phyloP scores from a whole-genome alignment of 2,888 invertebrate genomes.

The Nudaria mundana region DNA sequence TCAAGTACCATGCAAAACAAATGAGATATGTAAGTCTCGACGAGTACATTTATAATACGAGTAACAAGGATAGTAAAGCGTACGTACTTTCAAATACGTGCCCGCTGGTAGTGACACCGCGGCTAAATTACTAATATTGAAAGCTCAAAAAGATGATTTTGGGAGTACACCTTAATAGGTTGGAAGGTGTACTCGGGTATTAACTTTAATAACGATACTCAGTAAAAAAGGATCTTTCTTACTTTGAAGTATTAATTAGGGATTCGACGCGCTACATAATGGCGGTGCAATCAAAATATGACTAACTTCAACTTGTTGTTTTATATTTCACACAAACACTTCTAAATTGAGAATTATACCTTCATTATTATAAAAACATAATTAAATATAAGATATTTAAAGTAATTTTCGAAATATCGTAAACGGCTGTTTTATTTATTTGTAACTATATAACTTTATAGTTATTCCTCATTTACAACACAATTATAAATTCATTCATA shows the following conservation, averaged over 20 bases:
- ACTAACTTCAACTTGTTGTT: conserved; percentile 14
- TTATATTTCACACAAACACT: conserved; percentile 14
- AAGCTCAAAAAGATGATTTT: conserved; percentile 46
- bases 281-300: conserved; percentile 33
- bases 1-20: too few species aligned
- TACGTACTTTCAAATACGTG: too few species aligned
- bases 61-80: too few species aligned
- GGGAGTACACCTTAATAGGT: conserved; percentile 48
- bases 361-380: conserved; percentile 15
- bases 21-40: too few species aligned
- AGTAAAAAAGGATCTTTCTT: conserved; percentile 45
- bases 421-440: conserved; percentile 13
- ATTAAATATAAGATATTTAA: conserved; percentile 1
- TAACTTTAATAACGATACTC: conserved; percentile 45
- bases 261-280: conserved; percentile 60
- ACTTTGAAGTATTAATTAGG: conserved; percentile 63
- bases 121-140: conserved; percentile 52
- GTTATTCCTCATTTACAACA: not conserved
- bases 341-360: conserved; percentile 1
- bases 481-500: conserved; percentile 2
- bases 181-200: conserved; percentile 38
- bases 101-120: conserved; percentile 19
- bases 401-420: conserved; percentile 4
- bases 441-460: conserved; percentile 5
- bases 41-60: too few species aligned